Base-by-base conservation (phyloP, 2,113 vertebrate genomes). In the Podilymbus podiceps region DNA sequence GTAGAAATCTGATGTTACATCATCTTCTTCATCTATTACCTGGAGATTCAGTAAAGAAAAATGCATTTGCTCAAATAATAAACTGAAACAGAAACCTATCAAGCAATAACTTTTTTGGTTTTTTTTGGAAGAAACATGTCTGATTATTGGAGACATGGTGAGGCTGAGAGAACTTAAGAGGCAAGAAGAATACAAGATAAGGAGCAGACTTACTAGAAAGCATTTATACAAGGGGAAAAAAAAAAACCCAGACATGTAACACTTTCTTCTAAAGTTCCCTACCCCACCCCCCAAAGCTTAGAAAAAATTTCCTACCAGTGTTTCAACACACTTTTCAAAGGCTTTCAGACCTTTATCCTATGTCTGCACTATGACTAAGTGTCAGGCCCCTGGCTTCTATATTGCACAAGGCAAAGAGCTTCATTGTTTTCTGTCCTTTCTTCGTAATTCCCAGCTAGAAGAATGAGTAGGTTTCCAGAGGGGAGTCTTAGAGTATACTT, bases 1-100 rank as follows among this genome's bases (percentile, higher is more conserved):
- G 38, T 98, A 98, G 91, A 98, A 98, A 31, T 97, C 90, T n/a
- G 98, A 96, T 63, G 80, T 42, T 35, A 98, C 96, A 31, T 98
- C 98, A 78, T 98, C 98, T 71, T 98, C 98, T 86, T 98, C n/a
- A 68, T 94, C 73, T 88, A 96, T 97, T 60, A 98, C 98, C 99
- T 99, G 93, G 18, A 52, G 44, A 95, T 86, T 90, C 76, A 93
- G 9, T 75, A 91, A 82, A 96, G 22, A 44, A 90, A 95, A 91
- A 52, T 11, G 4, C 4, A 30, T 87, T 88, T 89, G 33, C 18
- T 9, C 44, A 76, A 81, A 68, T 38, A n/a, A 47, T 52, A 68
- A 49, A 22, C n/a, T 18, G 38, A 88, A 85, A 50, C 6, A 55
- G 6, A 85, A 73, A 82, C 23, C 5, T 82, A 16, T 28, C 49